Evolutionary conservation across 2,888 invertebrate genomes (phyloP), one percentile per base, ranked within the genome.

Genomic region (Punctoribates punctum): DNA sequence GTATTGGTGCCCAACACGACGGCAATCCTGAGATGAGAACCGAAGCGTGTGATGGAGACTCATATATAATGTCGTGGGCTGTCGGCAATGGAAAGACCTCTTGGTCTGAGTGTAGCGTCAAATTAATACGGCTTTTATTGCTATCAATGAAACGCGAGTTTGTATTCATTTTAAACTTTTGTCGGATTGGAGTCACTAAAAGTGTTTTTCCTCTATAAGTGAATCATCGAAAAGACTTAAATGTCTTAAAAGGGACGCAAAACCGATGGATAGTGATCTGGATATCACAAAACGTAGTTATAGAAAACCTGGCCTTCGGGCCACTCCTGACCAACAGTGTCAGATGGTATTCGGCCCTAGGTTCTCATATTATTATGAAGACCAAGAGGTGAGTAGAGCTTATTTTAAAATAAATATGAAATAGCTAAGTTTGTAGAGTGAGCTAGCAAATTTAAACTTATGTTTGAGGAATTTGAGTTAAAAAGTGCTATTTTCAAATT

Each of bases 81-180:
- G 62, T 62, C 6, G 23, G 6, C 29, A 11, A 9, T 3, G 29
- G 29, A 1, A 62, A 29, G 29, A 62, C 1, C n/a, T 1, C 27
- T 1, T 62, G 62, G 62, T 62, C 62, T 62, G 27, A 25, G 3
- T 62, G 62, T 62, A 62, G 62, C 15, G 13, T 29, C 17, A 62
- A 62, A 62, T 6, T 8, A 2, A 62, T 62, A 2, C n/a, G 62
- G 25, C 17, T 29, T 2, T 29, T 23, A 25, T 29, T 62, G 62
- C 11, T 62, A 15, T 15, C 27, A 8, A 3, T 62, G 29, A 25
- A 9, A n/a, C 62, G 62, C 6, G n/a, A 57, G 20, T 57, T 57
- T 57, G 57, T 23, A 2, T 17, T 20, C 11, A 57, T 20, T 57
- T 57, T 8, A 23, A 57, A 5, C 6, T 62, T 27, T 8, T 62